These are phyloP conservation scores for Sphenopsis melanotis DNA, from an alignment of 2,797 vertebrate species.

Conservation along the genomic window DNA sequence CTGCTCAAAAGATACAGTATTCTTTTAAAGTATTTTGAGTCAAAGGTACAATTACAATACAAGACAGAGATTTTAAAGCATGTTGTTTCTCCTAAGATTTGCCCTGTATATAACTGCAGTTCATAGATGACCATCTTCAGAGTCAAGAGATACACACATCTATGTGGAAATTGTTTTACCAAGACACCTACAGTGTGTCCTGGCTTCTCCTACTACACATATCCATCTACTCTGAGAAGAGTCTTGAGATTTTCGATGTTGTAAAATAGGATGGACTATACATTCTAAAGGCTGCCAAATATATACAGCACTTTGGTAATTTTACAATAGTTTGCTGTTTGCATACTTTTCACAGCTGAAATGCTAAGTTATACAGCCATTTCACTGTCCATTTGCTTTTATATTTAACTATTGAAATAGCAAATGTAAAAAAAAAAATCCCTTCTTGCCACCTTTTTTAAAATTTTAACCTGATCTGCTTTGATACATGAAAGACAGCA, in stretches of 20 bases:
- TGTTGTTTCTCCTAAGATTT: background rate
- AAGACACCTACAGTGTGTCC: background rate
- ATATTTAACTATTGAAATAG: background rate
- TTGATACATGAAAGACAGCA: background rate
- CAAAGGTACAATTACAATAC: background rate
- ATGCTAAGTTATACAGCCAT: background rate
- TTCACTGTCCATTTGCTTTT: background rate
- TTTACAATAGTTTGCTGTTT: background rate
- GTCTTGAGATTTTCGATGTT: background rate
- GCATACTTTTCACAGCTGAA: background rate
- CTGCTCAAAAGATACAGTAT: background rate
- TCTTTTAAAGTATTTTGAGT: background rate
- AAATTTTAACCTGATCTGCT: background rate
- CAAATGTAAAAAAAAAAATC: background rate
- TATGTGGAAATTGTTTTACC: background rate
- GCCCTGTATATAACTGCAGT: background rate
- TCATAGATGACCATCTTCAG: background rate
- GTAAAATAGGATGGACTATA: background rate
- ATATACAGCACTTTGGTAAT: background rate
- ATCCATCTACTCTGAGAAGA: background rate
- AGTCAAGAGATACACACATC: background rate
- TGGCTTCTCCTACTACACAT: background rate
- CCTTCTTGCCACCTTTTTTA: background rate
- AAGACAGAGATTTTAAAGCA: background rate
- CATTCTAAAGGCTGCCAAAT: background rate